Base-by-base conservation (phyloP, 2,888 invertebrate species). In the Pinctada fucata region DNA sequence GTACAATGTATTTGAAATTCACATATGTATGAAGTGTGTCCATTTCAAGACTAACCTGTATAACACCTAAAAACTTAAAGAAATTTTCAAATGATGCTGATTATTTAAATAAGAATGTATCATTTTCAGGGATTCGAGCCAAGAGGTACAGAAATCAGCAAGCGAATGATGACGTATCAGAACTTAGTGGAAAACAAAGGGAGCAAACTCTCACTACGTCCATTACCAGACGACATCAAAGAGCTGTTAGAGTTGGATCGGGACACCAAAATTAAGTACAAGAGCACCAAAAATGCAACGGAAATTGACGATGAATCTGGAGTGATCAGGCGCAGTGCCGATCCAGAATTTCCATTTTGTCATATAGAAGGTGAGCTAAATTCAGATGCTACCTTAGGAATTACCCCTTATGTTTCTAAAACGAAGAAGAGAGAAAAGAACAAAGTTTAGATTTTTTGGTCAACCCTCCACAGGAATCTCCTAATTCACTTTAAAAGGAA, bases 51-150 rank as follows among this genome's bases (percentile, higher is more conserved):
- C 31, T 31, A 31, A 31, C 31, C 31, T 31, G 31, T 31, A 31
- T 31, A 31, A 31, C 31, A 31, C 31, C 31, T 31, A 31, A 31
- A 31, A 31, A 31, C 31, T 31, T 31, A 31, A 31, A 31, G 31
- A 31, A 31, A 31, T 31, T 31, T 31, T 31, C 31, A 31, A 31
- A 31, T 31, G 13, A 66, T 48, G 47, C 47, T 10, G 13, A 65
- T 48, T 10, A 66, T 74, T 48, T n/a, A 16, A n/a, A 50, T 8
- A 51, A 13, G 16, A 45, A 16, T 63, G 64, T 58, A 3, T 6
- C n/a, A 47, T 48, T 91, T 92, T 10, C 88, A 97, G 95, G 98
- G 98, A 3, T 98, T 98, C 93, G 97, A 97, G 92, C 96, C 97
- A 13, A 94, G 98, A 82, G 97, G 97, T n/a, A 98, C 97, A 1